Percentiles rank a stretch among this genome's conserved stretches.
phyloP scores from a whole-genome alignment of 2,113 vertebrate genomes.

The Antidorcas marsupialis region DNA sequence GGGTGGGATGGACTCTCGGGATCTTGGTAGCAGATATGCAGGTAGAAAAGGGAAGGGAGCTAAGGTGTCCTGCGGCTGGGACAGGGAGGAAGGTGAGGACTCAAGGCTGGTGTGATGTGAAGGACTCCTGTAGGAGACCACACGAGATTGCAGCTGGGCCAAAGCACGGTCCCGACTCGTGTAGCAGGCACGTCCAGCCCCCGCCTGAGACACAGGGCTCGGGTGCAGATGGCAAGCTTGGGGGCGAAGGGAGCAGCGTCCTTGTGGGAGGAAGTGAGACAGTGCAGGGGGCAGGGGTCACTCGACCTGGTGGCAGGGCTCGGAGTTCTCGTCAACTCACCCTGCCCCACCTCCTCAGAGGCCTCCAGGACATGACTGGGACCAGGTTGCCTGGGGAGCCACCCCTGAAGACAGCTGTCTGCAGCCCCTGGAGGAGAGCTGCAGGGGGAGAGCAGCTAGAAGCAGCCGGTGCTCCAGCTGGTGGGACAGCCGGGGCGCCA shows the following conservation, averaged over 20 bases:
- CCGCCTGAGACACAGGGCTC: not conserved
- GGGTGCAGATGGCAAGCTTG: not conserved
- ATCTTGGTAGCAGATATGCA: not conserved
- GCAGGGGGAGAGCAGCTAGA: not conserved
- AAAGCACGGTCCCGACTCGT: too few relatives aligned
- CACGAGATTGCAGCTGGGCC: not conserved
- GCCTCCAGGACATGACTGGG: not conserved
- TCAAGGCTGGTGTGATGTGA: not conserved
- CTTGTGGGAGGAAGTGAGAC: too few relatives aligned
- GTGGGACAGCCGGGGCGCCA: accelerated
- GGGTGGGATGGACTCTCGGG: accelerated
- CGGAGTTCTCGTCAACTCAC: not conserved
- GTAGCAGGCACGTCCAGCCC: not conserved
- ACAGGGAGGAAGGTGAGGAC: not conserved
- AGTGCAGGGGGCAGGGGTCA: accelerated
- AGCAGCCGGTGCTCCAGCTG: not conserved
- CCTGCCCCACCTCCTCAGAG: not conserved
- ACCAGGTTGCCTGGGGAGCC: not conserved
- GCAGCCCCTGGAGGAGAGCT: not conserved
- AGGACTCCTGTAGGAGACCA: not conserved
- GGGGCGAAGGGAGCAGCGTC: not conserved
- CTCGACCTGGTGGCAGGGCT: not conserved
- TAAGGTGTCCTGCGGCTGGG: not conserved
- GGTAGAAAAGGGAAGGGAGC: not conserved
- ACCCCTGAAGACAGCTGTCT: conserved; percentile 20